phyloP scores from a whole-genome alignment of 1,140 invertebrate genomes.

The Drosophila ambigua region DNA sequence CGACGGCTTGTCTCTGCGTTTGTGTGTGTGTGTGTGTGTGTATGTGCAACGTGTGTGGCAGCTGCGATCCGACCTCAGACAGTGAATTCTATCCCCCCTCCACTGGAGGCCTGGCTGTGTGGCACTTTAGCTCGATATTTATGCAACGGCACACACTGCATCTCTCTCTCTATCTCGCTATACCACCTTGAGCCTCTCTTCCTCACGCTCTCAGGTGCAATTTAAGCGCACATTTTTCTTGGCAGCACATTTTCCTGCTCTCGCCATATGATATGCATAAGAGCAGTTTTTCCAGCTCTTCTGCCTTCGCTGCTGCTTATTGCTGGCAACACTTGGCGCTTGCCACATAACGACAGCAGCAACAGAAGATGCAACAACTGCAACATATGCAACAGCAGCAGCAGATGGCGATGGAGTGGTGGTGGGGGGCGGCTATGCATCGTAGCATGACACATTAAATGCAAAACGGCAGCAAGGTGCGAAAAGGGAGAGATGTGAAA shows the following conservation, averaged over 20 bases:
- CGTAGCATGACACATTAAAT: conserved; percentile 81
- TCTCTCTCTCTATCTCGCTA: conserved; percentile 15
- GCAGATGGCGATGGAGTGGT: conserved; percentile 12
- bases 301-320: conserved; percentile 29
- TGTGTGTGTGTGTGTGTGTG: conserved; percentile 24
- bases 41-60: conserved; percentile 71
- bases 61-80: conserved; percentile 62
- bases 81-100: conserved; percentile 25
- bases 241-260: conserved; percentile 66
- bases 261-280: conserved; percentile 66
- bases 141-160: conserved; percentile 79
- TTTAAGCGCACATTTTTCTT: conserved; percentile 81
- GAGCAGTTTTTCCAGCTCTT: conserved; percentile 73
- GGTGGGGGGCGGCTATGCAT: conserved; percentile 61
- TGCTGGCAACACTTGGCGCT: conserved; percentile 80
- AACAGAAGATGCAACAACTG: conserved; percentile 60
- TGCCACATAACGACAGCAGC: conserved; percentile 75
- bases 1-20: conserved; percentile 36
- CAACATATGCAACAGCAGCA: conserved; percentile 70
- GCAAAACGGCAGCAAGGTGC: conserved; percentile 65
- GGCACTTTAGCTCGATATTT: conserved; percentile 80
- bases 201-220: conserved; percentile 53
- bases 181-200: neutral
- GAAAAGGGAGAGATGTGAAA: conserved; percentile 17
- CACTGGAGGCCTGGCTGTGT: conserved; percentile 11